These are phyloP conservation scores for Bos javanicus DNA, from an alignment of 2,113 vertebrate genomes.

Conservation along the genomic window DNA sequence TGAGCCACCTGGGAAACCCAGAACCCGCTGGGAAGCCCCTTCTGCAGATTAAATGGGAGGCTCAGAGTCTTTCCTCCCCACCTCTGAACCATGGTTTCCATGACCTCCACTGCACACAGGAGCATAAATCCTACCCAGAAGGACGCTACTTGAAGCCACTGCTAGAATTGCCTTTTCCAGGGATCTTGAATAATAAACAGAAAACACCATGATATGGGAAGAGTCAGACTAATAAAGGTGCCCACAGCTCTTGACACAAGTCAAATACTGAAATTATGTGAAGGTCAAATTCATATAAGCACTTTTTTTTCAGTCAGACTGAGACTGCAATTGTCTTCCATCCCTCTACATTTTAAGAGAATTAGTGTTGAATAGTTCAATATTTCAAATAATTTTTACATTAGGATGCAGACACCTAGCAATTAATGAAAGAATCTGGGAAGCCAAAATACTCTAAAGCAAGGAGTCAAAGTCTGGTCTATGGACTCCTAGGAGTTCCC, in stretches of 20 bases:
- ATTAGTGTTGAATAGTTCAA: background rate
- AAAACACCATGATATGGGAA: background rate
- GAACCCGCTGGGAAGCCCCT: background rate
- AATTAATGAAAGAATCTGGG: background rate
- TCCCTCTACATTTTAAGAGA: background rate
- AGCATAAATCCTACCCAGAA: background rate
- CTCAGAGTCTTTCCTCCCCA: background rate
- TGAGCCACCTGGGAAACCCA: background rate
- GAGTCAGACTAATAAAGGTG: background rate
- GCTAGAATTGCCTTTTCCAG: background rate
- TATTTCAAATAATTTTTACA: background rate
- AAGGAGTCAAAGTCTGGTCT: background rate
- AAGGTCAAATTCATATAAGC: background rate
- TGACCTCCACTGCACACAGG: background rate
- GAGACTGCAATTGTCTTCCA: background rate
- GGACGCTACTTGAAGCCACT: background rate
- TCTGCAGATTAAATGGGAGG: background rate
- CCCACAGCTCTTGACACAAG: background rate
- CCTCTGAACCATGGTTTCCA: background rate
- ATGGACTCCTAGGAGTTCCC: background rate
- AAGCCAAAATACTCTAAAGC: background rate
- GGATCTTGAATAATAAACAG: slow-evolving; percentile 32
- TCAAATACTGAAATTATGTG: background rate
- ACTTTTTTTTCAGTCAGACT: background rate
- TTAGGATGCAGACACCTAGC: background rate